Base-by-base conservation (phyloP, 1,140 invertebrate genomes). In the Drosophila burlai region DNA sequence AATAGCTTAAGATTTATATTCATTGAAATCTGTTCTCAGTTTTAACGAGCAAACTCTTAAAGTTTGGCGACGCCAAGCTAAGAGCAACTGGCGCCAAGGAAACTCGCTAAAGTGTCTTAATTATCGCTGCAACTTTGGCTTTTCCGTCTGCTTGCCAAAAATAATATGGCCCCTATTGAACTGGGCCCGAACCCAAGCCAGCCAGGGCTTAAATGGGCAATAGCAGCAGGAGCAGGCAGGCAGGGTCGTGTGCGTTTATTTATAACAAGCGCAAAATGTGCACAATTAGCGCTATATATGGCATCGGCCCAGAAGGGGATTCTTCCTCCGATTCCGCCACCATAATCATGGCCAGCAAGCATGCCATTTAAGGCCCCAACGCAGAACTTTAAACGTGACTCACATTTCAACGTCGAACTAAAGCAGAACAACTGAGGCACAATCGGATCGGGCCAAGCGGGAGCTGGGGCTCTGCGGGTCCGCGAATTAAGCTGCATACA, bases 231-330 rank as follows among this genome's bases (percentile, higher is more conserved):
- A 50, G 69, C 43, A 52, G 69, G 65, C 42, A 46, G 76, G 46
- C 43, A 50, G 69, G 65, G 46, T 77, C 69, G 80, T 65, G 60
- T 71, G 80, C 83, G 61, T 82, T 87, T 86, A 80, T 80, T 76
- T 80, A 86, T 87, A 86, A 86, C 76, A 87, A 87, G 83, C 84
- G 68, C 84, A 90, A 89, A 89, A 90, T 84, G 84, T 71, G 63
- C 77, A 84, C 84, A 90, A 90, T 89, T 90, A 90, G 74, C 52
- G 85, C 84, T 81, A 84, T 89, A 89, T 90, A 84, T 84, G 84
- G 84, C 38, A 50, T 46, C 60, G 69, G 69, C 65, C 57, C 47
- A 62, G 58, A 26, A 45, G 65, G 31, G 42, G 42, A 42, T 31
- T 52, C 54, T n/a, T 36, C 55, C 43, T 57, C 71, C 43, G 36